A percentile compares a stretch with the other conserved stretches of the same genome.
These are phyloP conservation scores for Clarias fuscus DNA, from an alignment of 2,797 vertebrate genomes.

Conservation along the genomic window DNA sequence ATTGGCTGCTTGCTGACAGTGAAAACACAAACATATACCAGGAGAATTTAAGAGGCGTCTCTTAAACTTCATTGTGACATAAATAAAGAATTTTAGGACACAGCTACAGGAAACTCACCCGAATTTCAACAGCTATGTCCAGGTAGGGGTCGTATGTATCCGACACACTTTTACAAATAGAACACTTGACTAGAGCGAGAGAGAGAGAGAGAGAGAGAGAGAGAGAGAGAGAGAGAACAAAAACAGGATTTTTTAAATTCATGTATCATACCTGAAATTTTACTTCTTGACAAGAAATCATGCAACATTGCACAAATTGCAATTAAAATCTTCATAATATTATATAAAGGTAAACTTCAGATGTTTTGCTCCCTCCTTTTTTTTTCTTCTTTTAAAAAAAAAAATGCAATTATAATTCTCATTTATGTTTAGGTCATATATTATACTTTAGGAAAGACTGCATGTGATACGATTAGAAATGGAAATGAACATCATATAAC, in stretches of 20 bases:
- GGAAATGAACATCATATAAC: no score
- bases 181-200: slow-evolving; percentile 84
- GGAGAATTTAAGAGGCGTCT: neutral
- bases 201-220: no score
- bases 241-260: neutral
- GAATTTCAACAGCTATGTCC: slow-evolving; percentile 92
- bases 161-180: slow-evolving; percentile 88
- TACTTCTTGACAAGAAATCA: neutral
- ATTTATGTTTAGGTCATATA: neutral
- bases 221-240: neutral
- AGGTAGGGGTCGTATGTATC: slow-evolving; percentile 94
- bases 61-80: neutral
- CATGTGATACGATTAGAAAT: no score
- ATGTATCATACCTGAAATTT: neutral
- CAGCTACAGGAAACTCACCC: slow-evolving; percentile 70
- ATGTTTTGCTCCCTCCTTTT: neutral
- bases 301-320: neutral
- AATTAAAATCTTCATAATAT: no score
- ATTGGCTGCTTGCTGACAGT: slow-evolving; percentile 83
- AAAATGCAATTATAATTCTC: no score
- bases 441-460: neutral
- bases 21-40: slow-evolving; percentile 33
- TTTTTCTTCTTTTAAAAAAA: neutral
- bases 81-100: neutral
- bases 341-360: neutral